These are phyloP conservation scores for Himalopsyche anomala DNA, from an alignment of 2,888 invertebrate species.

Conservation along the genomic window DNA sequence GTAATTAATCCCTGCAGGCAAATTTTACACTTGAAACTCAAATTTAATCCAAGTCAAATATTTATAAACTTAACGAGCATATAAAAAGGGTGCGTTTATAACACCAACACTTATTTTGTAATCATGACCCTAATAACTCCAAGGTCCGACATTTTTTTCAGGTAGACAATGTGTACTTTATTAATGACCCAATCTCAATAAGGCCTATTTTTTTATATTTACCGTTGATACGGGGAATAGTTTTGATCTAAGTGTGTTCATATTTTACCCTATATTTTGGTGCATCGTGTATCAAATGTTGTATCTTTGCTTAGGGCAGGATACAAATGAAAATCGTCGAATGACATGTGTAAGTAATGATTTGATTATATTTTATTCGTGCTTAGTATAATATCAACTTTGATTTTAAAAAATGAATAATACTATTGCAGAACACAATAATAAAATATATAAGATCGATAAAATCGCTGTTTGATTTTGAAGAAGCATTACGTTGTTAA, in stretches of 20 bases:
- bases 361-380: too few relatives aligned
- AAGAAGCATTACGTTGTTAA: too few relatives aligned
- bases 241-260: background rate
- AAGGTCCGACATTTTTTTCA: background rate
- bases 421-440: too few relatives aligned
- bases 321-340: too few relatives aligned
- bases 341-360: too few relatives aligned
- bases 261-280: background rate
- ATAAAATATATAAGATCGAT: too few relatives aligned
- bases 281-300: background rate
- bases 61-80: slow-evolving; percentile 43
- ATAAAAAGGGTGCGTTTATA: slow-evolving; percentile 42
- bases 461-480: too few relatives aligned
- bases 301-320: too few relatives aligned
- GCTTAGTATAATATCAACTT: too few relatives aligned
- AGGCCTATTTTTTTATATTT: slow-evolving; percentile 1
- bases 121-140: slow-evolving; percentile 37
- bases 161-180: slow-evolving; percentile 32
- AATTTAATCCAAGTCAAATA: slow-evolving; percentile 44
- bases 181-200: slow-evolving; percentile 16
- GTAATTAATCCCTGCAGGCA: slow-evolving; percentile 37
- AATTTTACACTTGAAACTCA: slow-evolving; percentile 44
- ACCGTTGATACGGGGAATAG: background rate
- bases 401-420: too few relatives aligned
- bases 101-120: slow-evolving; percentile 51